Evolutionary conservation across 2,888 invertebrate genomes (phyloP), one percentile per base, ranked within the genome.

Genomic region (Hypselothyrea guttata): DNA sequence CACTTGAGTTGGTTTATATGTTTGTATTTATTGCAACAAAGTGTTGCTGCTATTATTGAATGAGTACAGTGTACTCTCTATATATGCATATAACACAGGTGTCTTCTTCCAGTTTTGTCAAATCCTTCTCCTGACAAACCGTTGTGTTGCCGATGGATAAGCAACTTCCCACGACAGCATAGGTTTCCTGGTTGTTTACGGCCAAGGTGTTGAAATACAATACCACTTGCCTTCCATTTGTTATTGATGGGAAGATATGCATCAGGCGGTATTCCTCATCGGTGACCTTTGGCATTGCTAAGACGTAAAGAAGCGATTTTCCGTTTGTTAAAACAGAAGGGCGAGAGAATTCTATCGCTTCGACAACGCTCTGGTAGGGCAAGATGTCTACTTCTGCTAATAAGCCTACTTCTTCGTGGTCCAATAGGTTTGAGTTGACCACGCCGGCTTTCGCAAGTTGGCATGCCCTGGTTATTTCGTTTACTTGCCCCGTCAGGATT

Each of bases 111-210:
- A 53, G 8, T 40, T 44, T 55, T 4, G 22, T 18, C 1, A 59
- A 16, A 7, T 48, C 35, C 7, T 13, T 45, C 2, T 45, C 38
- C 7, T 42, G 28, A 15, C 62, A 62, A 3, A 62, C 42, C 2
- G 56, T 62, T 3, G 48, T 38, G 15, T 55, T 58, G 35, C 41
- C 38, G 1, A 55, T 62, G 0, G 30, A 45, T 2, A 42, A 18
- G 7, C 58, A 61, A 11, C 31, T 27, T n/a, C 53, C 38, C 13
- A 53, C n/a, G 38, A 45, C 40, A n/a, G 40, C 40, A 11, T 27
- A 40, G 5, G 40, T 27, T 40, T 40, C 40, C 12, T 18, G 8
- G 9, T n/a, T 4, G n/a, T n/a, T n/a, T n/a, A 11, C 27, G 11
- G 27, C 40, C 11, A 27, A 3, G 4, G 9, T 22, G 22, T 12